Evolutionary conservation across 1,140 invertebrate genomes (phyloP).

Genomic region (Tetragonula clypearis): DNA sequence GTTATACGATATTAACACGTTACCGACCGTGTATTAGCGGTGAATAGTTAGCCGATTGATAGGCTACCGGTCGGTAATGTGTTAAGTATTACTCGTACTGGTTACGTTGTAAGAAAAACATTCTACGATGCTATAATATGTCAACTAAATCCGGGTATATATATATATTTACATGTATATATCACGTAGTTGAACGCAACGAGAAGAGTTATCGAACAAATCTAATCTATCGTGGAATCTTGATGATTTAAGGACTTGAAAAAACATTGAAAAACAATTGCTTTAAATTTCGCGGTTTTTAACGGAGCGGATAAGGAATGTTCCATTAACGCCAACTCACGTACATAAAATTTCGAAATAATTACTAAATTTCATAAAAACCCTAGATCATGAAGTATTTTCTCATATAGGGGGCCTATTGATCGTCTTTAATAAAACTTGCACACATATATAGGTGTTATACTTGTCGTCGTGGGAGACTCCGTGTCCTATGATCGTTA

Average conservation of each 20-base stretch:
- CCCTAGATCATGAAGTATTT: slow-evolving; percentile 3
- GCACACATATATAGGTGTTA: background rate
- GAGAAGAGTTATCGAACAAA: background rate
- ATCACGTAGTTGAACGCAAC: background rate
- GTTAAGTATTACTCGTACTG: background rate
- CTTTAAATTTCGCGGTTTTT: background rate
- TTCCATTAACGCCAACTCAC: background rate
- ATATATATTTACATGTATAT: background rate
- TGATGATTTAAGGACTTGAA: background rate
- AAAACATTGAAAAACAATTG: background rate
- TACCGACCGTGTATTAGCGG: no score
- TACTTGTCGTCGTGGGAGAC: background rate
- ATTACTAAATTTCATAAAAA: background rate
- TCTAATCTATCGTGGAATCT: background rate
- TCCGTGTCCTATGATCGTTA: slow-evolving; percentile 7
- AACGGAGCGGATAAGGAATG: background rate
- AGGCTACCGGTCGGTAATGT: no score
- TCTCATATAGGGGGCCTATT: slow-evolving; percentile 19
- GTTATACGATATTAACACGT: no score
- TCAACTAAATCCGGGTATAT: background rate
- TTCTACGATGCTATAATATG: background rate
- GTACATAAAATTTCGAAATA: background rate
- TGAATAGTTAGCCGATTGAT: no score
- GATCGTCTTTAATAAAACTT: slow-evolving; percentile 10
- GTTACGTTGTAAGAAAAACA: no score